Conservation (phyloP, 2,888 invertebrate genomes). For the Athalia circularis region DNA sequence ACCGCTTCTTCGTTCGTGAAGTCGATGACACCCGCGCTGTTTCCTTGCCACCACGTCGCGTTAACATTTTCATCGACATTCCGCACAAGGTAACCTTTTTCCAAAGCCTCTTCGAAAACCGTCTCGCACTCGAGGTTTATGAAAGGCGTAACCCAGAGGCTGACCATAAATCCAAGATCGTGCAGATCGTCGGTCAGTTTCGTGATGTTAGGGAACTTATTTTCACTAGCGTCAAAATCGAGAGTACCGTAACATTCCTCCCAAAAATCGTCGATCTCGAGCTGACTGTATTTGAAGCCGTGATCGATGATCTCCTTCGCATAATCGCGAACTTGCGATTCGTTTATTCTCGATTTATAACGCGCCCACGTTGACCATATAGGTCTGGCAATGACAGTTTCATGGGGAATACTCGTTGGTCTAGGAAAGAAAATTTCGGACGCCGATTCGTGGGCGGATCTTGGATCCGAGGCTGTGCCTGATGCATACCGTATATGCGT, state of each 20-base stretch:
- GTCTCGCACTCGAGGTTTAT: slow-evolving; percentile 84
- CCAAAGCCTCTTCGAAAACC: slow-evolving; percentile 77
- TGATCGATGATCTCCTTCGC: slow-evolving; percentile 81
- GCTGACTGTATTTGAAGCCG: slow-evolving; percentile 83
- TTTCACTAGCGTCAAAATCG: slow-evolving; percentile 80
- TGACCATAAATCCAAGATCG: slow-evolving; percentile 82
- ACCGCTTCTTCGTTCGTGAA: slow-evolving; percentile 83
- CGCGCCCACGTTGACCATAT: slow-evolving; percentile 94
- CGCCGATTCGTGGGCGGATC: slow-evolving; percentile 80
- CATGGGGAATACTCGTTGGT: slow-evolving; percentile 80
- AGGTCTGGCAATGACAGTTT: slow-evolving; percentile 84
- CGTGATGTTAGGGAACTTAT: slow-evolving; percentile 83
- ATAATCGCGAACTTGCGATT: slow-evolving; percentile 79
- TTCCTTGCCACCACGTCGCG: slow-evolving; percentile 76
- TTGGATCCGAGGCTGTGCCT: slow-evolving; percentile 78
- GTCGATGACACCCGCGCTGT: slow-evolving; percentile 80
- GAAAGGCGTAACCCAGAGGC: slow-evolving; percentile 92
- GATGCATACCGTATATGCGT: slow-evolving; percentile 75
- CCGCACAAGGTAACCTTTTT: slow-evolving; percentile 77
- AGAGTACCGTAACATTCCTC: slow-evolving; percentile 90
- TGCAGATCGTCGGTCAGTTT: slow-evolving; percentile 80
- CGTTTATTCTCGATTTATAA: slow-evolving; percentile 82
- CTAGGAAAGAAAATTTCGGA: slow-evolving; percentile 79
- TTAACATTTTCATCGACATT: slow-evolving; percentile 65
- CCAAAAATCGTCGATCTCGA: slow-evolving; percentile 94